Evolutionary conservation across 2,888 invertebrate genomes (phyloP), one percentile per base, ranked within the genome.

Genomic region (Laspeyria flexula): DNA sequence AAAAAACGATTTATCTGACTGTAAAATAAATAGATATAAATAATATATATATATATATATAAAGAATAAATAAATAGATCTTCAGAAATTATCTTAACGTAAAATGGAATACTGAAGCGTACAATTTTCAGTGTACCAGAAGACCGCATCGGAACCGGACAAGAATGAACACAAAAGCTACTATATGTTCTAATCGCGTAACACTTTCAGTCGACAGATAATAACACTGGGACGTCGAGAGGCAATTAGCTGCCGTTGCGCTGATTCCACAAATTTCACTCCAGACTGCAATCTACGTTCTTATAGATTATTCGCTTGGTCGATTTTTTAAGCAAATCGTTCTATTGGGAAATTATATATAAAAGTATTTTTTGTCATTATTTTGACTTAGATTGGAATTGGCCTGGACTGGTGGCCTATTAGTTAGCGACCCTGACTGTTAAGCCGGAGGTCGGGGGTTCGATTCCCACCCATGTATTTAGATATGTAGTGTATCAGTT

Each of bases 201-300:
- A 51, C 38, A 43, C 62, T 59, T 69, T 49, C 61, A 52, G 70
- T 56, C 59, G 44, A 42, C 45, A 41, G 56, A 72, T 72, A 72
- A 65, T 69, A 71, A 57, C 56, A 42, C 35, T 34, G 37, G 45
- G 37, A 63, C 49, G 55, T 45, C 56, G 45, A 68, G 69, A 52
- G 53, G 54, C 65, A 69, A 69, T 72, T 69, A 69, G 61, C 42
- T 25, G 21, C 12, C 41, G 21, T 54, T 47, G 44, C 31, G 65
- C 58, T 58, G 61, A 68, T 46, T 71, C 48, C 13, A 42, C 69
- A 44, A 64, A 68, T 57, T n/a, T 39, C 40, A 60, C 60, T 50
- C 58, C 51, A 63, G 54, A 67, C 71, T 55, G 50, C 58, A 58
- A 62, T 71, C 58, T 70, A 61, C 44, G 55, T 54, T 57, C 66